Evolutionary conservation across 2,797 vertebrate species (phyloP), one percentile per base, ranked within the genome.

Genomic region (Cryptoblepharus egeriae): DNA sequence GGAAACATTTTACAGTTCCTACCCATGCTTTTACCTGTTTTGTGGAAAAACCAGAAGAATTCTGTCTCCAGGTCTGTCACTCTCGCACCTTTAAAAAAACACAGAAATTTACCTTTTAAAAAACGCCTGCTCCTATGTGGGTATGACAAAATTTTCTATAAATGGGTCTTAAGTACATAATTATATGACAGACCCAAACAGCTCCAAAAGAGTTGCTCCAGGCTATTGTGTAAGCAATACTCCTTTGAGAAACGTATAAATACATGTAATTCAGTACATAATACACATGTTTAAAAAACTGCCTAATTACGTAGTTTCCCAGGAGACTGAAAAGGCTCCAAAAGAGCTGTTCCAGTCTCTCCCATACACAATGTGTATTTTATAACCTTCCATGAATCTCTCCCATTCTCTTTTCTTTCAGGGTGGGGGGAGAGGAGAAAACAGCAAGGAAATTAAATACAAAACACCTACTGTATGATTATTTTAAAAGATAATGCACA

Each of bases 401-500:
- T 92, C 90, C 85, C 85, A 91, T 89, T 82, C 84, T 93, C 92
- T 87, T 93, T 93, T 83, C 84, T 42, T 90, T 88, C 71, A 79
- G 85, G n/a, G 16, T n/a, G n/a, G n/a, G n/a, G n/a, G n/a, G n/a
- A n/a, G n/a, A n/a, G 60, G 35, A 76, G 63, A 82, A 83, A 72
- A 1, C 28, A 77, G 83, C 88, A 92, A 93, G 92, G 90, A 95
- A 95, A 94, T 94, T 93, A 93, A 94, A 92, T 79, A 95, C 93
- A 96, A 94, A 94, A 94, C 92, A 94, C 92, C 88, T 94, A 95
- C 93, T 96, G 93, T 95, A 93, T 83, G 78, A 93, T 94, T 94
- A 93, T 94, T 93, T 94, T 92, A 90, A 91, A 92, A 89, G 87
- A 94, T 87, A 94, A 93, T 92, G 92, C 1, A 88, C 88, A 92